Base-by-base conservation (phyloP, 2,113 vertebrate genomes). In the Pomatostomus ruficeps region DNA sequence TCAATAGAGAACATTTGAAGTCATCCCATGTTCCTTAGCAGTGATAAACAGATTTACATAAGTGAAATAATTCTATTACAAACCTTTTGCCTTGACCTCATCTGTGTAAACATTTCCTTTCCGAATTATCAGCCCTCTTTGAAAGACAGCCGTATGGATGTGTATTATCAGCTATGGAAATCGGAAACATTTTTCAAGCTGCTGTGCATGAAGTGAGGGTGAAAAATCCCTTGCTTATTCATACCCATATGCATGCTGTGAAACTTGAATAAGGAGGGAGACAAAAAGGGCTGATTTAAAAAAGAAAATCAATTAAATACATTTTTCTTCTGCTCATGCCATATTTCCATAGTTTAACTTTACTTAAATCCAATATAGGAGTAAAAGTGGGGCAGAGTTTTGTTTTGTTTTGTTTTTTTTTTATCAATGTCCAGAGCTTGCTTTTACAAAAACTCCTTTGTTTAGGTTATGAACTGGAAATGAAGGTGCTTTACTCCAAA, bases 21-120 rank as follows among this genome's bases (percentile, higher is more conserved):
- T 71, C 82, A 38, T 91, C 89, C 74, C 33, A 2, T 96, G 76
- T 84, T 85, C 57, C 43, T 48, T 40, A 80, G 52, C 78, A 86
- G 33, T 52, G 59, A 96, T 85, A 74, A 91, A 82, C n/a, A 52
- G 89, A 96, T 96, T 96, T 95, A 78, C 86, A 55, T 77, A 87
- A 78, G 46, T 91, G 95, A 93, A 76, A 72, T 84, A 57, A 61
- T 91, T 88, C n/a, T n/a, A 79, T 59, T 76, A 54, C 61, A 67
- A 86, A 88, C 86, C 73, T 92, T 95, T 85, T 94, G 77, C 73
- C 91, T 96, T 90, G 93, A 88, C 83, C 88, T 65, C 90, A 78
- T 79, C 68, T 87, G 26, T 84, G 33, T 84, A 89, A 95, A 89
- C 77, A 62, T 61, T 55, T 54, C 78, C 86, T 65, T 89, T 93